A percentile compares a stretch with the other conserved stretches of the same genome.
phyloP scores from a whole-genome alignment of 2,113 vertebrate genomes.

The sheep (Ovis aries) region ARS-UI_Ramb_v3.0 NC_056076.1:23894501-23895000 shows the following conservation, averaged over 20 bases:
- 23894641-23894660: not conserved
- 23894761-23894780: not conserved
- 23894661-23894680: not conserved
- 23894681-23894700: not conserved
- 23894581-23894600: not conserved
- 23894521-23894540: not conserved
- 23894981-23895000: not conserved
- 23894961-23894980: conserved; percentile 36
- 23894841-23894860: conserved; percentile 30
- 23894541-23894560: not conserved
- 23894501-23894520: not conserved
- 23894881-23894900: conserved; percentile 32
- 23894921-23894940: conserved; percentile 20
- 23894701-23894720: not conserved
- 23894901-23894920: conserved; percentile 55
- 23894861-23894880: conserved; percentile 46
- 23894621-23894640: not conserved
- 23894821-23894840: conserved; percentile 28
- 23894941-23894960: conserved; percentile 16
- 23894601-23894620: not conserved
- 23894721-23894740: not conserved
- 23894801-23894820: not conserved
- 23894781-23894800: not conserved
- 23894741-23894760: not conserved
- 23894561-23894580: not conserved